Evolutionary conservation across 23 tunicate species (phyloP).

Genomic region (Aplidium turbinatum): DNA sequence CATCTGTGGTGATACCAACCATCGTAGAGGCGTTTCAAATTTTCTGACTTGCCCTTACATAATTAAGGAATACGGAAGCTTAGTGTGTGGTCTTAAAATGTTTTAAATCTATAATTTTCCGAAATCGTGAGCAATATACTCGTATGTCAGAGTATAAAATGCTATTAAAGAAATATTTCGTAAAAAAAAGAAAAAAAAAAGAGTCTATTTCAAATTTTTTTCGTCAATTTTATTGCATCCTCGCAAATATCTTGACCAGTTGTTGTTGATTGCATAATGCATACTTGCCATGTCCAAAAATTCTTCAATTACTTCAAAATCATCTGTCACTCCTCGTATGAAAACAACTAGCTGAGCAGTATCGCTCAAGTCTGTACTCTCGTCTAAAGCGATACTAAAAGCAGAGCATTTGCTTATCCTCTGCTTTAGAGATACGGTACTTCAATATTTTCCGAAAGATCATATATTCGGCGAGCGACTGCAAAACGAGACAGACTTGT

Average conservation of each 20-base stretch:
- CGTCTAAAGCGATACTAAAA: slow-evolving; percentile 39
- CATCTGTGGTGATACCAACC: slow-evolving; percentile 5
- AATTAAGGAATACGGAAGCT: too few species aligned
- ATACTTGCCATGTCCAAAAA: slow-evolving; percentile 44
- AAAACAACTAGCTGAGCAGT: slow-evolving; percentile 32
- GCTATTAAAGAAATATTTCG: too few species aligned
- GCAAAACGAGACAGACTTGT: slow-evolving; percentile 14
- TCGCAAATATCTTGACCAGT: slow-evolving; percentile 41
- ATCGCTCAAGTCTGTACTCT: slow-evolving; percentile 10
- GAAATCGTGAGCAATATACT: too few species aligned
- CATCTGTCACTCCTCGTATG: slow-evolving; percentile 17
- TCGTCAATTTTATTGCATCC: slow-evolving; percentile 35
- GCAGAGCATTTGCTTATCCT: slow-evolving; percentile 28
- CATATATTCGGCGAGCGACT: slow-evolving; percentile 37
- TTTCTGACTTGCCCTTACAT: too few species aligned
- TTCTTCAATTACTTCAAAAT: slow-evolving; percentile 37
- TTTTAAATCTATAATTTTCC: too few species aligned
- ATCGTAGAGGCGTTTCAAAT: too few species aligned
- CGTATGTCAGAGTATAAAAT: too few species aligned
- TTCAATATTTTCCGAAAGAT: slow-evolving; percentile 26
- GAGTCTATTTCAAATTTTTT: too few species aligned
- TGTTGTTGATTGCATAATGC: slow-evolving; percentile 33
- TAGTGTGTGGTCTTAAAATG: too few species aligned
- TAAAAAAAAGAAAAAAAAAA: too few species aligned
- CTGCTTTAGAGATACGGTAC: not conserved